phyloP scores from a whole-genome alignment of 2,888 invertebrate species.

The Creontiades dilutus region DNA sequence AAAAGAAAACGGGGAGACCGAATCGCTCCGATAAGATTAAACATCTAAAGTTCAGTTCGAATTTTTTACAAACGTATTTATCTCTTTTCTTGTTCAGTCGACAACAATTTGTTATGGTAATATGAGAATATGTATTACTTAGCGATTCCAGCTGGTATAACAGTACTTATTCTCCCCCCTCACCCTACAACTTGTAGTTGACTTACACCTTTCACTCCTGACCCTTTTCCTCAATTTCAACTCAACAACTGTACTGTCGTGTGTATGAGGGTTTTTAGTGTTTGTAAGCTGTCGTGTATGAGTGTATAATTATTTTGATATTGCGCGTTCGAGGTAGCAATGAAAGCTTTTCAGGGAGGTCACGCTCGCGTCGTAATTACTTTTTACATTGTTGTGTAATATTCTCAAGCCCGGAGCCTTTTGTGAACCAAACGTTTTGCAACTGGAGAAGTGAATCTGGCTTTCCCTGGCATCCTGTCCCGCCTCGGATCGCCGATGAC shows the following conservation, averaged over 20 bases:
- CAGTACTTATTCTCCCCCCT: too few species aligned
- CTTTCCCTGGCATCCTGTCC: too few species aligned
- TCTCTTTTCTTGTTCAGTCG: too few species aligned
- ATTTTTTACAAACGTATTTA: too few species aligned
- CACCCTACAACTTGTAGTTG: too few species aligned
- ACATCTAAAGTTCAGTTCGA: too few species aligned
- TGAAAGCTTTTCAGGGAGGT: slow-evolving; percentile 21
- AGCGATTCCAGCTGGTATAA: too few species aligned
- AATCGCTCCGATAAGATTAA: too few species aligned
- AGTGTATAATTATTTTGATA: slow-evolving; percentile 28
- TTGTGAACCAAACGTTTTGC: slow-evolving; percentile 38
- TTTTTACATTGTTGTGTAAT: slow-evolving; percentile 36
- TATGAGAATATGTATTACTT: too few species aligned
- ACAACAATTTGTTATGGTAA: too few species aligned
- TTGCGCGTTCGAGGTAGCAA: slow-evolving; percentile 21
- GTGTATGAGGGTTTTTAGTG: neutral
- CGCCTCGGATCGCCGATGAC: too few species aligned
- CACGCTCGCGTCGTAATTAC: slow-evolving; percentile 38
- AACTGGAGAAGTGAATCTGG: neutral
- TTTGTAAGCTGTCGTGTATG: slow-evolving; percentile 6
- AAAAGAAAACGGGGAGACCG: too few species aligned
- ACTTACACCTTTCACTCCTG: neutral
- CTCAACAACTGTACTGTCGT: neutral
- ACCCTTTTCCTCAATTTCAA: neutral
- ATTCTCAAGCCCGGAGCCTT: neutral